A percentile compares a stretch with the other conserved stretches of the same genome.
phyloP scores from a whole-genome alignment of 2,888 invertebrate species.

The Hyalella azteca region DNA sequence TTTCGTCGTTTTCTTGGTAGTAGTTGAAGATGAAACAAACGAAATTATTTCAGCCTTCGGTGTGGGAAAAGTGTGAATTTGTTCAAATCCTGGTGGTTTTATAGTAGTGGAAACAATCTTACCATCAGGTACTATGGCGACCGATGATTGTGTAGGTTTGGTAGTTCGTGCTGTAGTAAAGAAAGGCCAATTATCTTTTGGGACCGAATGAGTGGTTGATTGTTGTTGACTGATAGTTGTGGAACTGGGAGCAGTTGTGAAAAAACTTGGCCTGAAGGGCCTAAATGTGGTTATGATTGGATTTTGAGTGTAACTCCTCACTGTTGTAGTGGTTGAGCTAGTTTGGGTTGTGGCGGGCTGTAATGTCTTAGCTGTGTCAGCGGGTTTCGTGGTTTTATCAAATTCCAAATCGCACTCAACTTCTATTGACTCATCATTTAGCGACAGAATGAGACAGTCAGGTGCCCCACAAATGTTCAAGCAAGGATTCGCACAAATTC shows the following conservation, averaged over 20 bases:
- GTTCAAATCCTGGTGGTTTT: neutral
- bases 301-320: neutral
- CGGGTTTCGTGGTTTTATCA: neutral
- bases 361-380: constrained; percentile 8
- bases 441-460: constrained; percentile 14
- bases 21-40: neutral
- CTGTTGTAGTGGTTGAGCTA: neutral
- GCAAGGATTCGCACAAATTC: constrained; percentile 41
- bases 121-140: neutral
- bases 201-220: neutral
- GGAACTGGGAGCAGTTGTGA: neutral
- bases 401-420: neutral
- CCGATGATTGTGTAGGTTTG: neutral
- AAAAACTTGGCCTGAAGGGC: neutral
- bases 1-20: neutral
- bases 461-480: constrained; percentile 39
- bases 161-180: neutral
- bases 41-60: neutral
- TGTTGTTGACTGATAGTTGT: neutral
- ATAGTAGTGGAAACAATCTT: neutral
- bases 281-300: neutral
- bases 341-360: constrained; percentile 14
- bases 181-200: neutral
- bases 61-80: neutral
- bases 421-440: neutral